Evolutionary conservation across 2,113 vertebrate genomes (phyloP), one percentile per base, ranked within the genome.

Genomic region (Hippocampus barbouri): DNA sequence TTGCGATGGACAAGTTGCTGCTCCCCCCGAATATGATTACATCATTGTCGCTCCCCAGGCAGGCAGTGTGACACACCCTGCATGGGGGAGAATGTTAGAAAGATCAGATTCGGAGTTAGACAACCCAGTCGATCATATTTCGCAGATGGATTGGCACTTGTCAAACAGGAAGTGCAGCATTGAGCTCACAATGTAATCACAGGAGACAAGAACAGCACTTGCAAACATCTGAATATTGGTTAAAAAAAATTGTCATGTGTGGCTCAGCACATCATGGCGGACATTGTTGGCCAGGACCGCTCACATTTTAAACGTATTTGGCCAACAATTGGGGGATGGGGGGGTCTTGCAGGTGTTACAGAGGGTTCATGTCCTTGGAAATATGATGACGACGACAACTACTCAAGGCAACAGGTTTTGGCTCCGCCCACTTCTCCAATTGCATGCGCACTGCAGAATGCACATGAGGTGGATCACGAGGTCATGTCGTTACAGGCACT

Each of bases 1-100:
- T 90, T 53, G 92, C 89, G 70, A 97, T 87, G 78, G 94, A 73
- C 79, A 95, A 93, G 70, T 95, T 93, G 83, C 93, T 94, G 89
- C 95, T 97, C 66, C 97, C 97, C 62, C 97, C 96, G 71, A 97
- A 99, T 73, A 98, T 94, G 73, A 99, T 93, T 25, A 98, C 93
- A 45, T 99, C 96, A 69, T 85, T 82, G 66, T 98, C 95, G 65
- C 90, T 94, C 18, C 96, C 96, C 27, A 93, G 91, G 60, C 94
- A 95, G n/a, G 96, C 95, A 0, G 95, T 94, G 76, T 99, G 97
- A 93, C 95, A 95, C 75, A 98, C 91, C 81, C 97, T 99, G 77
- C 30, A 2, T 43, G 51, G n/a, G 45, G 61, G 1, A 54, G 20
- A 5, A 70, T 18, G 27, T 25, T 41, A 60, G n/a, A 2, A 21